These are phyloP conservation scores for Eidolon dupreanum DNA, from an alignment of 2,797 vertebrate species.

Conservation along the genomic window DNA sequence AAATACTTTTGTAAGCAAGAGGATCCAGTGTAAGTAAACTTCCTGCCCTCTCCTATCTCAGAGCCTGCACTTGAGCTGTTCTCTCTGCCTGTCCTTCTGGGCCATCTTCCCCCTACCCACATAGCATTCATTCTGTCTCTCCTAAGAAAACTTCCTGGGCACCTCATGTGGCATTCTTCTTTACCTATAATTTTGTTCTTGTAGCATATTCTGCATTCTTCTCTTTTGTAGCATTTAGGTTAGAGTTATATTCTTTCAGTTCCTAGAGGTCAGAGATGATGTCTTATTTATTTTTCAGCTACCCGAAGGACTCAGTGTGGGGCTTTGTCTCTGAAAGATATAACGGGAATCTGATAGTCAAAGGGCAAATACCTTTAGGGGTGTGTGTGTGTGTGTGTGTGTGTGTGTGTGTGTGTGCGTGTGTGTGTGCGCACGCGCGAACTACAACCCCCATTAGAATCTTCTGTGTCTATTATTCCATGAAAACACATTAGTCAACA, in stretches of 20 bases:
- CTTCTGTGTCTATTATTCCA: neutral
- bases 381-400: neutral
- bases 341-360: neutral
- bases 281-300: neutral
- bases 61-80: neutral
- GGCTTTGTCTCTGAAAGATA: neutral
- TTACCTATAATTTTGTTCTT: slow-evolving; percentile 18
- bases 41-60: neutral
- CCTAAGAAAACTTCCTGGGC: neutral
- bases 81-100: neutral
- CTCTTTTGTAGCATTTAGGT: neutral
- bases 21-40: neutral
- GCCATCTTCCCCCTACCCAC: neutral
- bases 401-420: neutral
- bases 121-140: neutral
- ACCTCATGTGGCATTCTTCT: neutral
- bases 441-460: neutral
- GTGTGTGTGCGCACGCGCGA: neutral
- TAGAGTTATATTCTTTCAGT: neutral
- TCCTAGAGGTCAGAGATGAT: neutral
- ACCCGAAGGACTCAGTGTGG: neutral
- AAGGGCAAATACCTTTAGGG: neutral
- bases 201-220: neutral
- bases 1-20: slow-evolving; percentile 20
- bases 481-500: neutral